A percentile compares a stretch with the other conserved stretches of the same genome.
phyloP scores from a whole-genome alignment of 2,888 invertebrate genomes.

The Sphinx pinastri region DNA sequence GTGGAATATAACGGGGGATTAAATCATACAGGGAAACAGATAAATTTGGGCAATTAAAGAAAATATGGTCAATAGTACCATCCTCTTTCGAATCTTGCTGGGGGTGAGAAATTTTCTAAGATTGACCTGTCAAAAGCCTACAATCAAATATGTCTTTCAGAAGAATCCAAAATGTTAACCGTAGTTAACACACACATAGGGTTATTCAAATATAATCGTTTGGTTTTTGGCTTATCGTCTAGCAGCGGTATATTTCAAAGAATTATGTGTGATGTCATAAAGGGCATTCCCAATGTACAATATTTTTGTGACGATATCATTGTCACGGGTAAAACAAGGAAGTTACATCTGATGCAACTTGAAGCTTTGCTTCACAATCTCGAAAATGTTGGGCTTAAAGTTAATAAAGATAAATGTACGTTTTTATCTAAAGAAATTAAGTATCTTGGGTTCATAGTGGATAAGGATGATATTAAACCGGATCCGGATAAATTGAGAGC shows the following conservation, averaged over 20 bases:
- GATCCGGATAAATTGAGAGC: slow-evolving; percentile 30
- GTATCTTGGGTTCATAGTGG: slow-evolving; percentile 30
- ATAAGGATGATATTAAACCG: slow-evolving; percentile 27
- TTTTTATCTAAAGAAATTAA: slow-evolving; percentile 3
- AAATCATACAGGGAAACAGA: too few relatives aligned
- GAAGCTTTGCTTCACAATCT: slow-evolving; percentile 29
- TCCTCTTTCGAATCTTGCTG: slow-evolving; percentile 33
- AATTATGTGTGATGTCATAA: slow-evolving; percentile 26
- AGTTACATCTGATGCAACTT: slow-evolving; percentile 25
- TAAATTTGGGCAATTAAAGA: too few relatives aligned
- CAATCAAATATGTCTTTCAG: slow-evolving; percentile 34
- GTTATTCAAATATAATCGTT: slow-evolving; percentile 31
- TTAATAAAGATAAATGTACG: slow-evolving; percentile 30
- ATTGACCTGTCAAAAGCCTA: slow-evolving; percentile 39
- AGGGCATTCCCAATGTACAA: slow-evolving; percentile 25
- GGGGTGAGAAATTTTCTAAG: slow-evolving; percentile 34
- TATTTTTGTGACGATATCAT: slow-evolving; percentile 22
- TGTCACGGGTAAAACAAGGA: not conserved
- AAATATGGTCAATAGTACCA: too few relatives aligned
- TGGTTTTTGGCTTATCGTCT: slow-evolving; percentile 33
- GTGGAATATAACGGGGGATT: too few relatives aligned
- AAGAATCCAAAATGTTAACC: slow-evolving; percentile 28
- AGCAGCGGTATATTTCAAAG: slow-evolving; percentile 32
- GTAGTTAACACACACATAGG: slow-evolving; percentile 38
- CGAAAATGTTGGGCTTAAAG: slow-evolving; percentile 21